phyloP scores from a whole-genome alignment of 2,888 invertebrate species.

The Metopia argyrocephala region DNA sequence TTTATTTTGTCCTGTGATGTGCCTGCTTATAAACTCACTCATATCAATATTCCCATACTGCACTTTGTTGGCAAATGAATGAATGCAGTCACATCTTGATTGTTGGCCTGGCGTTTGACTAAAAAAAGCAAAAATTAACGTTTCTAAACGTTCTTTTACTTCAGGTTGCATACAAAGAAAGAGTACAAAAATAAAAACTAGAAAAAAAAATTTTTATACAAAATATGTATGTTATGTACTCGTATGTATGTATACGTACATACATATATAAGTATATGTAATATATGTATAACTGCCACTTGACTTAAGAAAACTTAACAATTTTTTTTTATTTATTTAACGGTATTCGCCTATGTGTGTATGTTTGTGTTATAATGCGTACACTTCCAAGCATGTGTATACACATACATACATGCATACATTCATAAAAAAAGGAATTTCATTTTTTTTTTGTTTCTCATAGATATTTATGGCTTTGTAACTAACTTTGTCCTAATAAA shows the following conservation, averaged over 20 bases:
- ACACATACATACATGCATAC: too few species aligned
- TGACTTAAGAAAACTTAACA: slow-evolving; percentile 50
- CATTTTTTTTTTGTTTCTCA: slow-evolving; percentile 9
- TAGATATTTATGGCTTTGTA: neutral
- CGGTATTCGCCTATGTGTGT: neutral
- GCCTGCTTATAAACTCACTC: neutral
- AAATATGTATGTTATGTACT: too few species aligned
- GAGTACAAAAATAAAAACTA: neutral
- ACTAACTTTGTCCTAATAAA: slow-evolving; percentile 41
- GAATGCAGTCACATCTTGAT: slow-evolving; percentile 26
- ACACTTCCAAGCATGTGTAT: neutral
- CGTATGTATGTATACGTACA: too few species aligned
- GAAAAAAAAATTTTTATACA: neutral
- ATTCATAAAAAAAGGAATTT: slow-evolving; percentile 1
- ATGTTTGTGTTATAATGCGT: slow-evolving; percentile 23
- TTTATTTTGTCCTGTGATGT: neutral
- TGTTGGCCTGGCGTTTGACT: slow-evolving; percentile 6
- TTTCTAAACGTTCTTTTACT: slow-evolving; percentile 3
- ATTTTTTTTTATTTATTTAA: slow-evolving; percentile 47
- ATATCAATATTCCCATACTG: neutral
- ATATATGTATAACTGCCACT: too few species aligned
- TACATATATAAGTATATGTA: too few species aligned
- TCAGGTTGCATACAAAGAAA: neutral
- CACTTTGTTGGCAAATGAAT: neutral
- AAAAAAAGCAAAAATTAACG: neutral